Conservation (phyloP, 2,888 invertebrate species). For the Meiosimyza platycephala region DNA sequence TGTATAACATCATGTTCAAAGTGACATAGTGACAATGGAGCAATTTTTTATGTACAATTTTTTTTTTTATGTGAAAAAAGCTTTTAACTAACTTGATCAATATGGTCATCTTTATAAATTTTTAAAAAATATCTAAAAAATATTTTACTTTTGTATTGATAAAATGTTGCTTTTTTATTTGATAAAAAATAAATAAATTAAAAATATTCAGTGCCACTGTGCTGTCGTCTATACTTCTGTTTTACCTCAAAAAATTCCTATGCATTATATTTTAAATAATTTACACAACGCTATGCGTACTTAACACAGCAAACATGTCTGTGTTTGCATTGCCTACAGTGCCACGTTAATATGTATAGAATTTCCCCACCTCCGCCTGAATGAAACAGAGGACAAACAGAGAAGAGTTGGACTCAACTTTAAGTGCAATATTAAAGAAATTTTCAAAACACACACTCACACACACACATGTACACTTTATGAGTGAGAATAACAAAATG, state of each 20-base stretch:
- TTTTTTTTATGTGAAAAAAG: not conserved
- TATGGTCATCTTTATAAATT: too few species aligned
- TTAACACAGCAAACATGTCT: constrained; percentile 13
- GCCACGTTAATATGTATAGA: too few species aligned
- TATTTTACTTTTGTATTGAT: too few species aligned
- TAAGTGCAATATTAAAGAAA: constrained; percentile 29
- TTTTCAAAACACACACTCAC: constrained; percentile 18
- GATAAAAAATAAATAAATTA: too few species aligned
- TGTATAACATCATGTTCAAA: not conserved
- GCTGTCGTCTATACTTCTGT: not conserved
- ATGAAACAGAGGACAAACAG: not conserved
- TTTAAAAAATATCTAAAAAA: too few species aligned
- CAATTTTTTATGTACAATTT: not conserved
- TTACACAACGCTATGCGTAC: constrained; percentile 24
- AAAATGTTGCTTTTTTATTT: too few species aligned
- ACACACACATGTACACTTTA: not conserved
- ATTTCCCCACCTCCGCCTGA: too few species aligned
- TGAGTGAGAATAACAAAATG: not conserved
- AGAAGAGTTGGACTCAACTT: not conserved
- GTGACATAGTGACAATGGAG: constrained; percentile 4
- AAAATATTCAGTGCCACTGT: too few species aligned
- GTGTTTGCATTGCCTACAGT: constrained; percentile 18
- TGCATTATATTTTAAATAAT: constrained; percentile 22
- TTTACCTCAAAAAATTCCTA: not conserved
- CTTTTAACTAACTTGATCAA: too few species aligned